phyloP scores from a whole-genome alignment of 2,113 vertebrate species.

The Sander vitreus region DNA sequence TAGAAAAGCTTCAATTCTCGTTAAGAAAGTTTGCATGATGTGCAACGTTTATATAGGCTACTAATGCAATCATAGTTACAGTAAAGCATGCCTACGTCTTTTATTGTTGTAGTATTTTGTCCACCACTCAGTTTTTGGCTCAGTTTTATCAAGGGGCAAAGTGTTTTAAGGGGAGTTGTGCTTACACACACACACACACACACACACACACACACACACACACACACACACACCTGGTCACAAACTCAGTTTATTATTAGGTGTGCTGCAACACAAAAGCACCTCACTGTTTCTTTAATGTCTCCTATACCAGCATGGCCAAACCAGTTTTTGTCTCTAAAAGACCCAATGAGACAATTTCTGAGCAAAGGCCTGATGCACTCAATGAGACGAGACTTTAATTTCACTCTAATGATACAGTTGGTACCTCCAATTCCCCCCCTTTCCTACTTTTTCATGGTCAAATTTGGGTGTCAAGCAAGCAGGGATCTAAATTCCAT shows the following conservation, averaged over 20 bases:
- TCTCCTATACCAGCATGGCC: not conserved
- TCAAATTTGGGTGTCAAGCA: constrained; percentile 56
- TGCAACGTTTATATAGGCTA: no score
- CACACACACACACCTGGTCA: not conserved
- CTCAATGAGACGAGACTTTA: constrained; percentile 20
- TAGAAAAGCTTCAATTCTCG: no score
- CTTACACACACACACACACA: not conserved
- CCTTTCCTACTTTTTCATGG: constrained; percentile 5
- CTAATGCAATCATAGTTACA: no score
- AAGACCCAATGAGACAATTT: constrained; percentile 29
- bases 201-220: not conserved
- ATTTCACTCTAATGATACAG: constrained; percentile 55
- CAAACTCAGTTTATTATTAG: constrained; percentile 11
- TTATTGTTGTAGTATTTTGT: no score
- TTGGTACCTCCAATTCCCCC: constrained; percentile 23
- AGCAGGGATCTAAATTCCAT: constrained; percentile 58
- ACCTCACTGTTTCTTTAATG: not conserved
- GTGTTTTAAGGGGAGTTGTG: no score
- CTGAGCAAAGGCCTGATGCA: constrained; percentile 15
- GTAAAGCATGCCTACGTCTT: no score
- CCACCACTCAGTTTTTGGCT: no score
- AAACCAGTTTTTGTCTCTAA: constrained; percentile 22
- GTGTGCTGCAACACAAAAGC: not conserved
- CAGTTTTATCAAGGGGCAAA: no score
- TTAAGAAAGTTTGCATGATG: no score